These are phyloP conservation scores for Heterodera schachtii DNA, from an alignment of 1,140 invertebrate genomes.

Conservation along the genomic window DNA sequence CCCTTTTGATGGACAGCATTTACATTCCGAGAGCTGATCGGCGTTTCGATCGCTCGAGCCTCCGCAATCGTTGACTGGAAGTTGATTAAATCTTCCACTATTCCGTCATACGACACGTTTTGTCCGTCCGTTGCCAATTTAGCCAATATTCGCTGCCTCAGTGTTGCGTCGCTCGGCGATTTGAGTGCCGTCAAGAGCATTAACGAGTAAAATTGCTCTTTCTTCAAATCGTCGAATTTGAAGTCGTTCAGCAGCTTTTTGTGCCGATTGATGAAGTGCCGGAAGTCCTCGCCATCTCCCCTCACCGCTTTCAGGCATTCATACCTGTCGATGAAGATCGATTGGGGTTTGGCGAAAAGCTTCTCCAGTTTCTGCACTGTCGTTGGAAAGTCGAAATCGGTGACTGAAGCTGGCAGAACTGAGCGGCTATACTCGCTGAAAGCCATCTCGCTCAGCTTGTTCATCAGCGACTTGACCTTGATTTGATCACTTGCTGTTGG, in stretches of 20 bases:
- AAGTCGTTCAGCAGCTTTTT: not conserved
- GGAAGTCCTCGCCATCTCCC: not conserved
- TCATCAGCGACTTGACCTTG: not conserved
- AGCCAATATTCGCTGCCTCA: not conserved
- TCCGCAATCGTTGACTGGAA: not conserved
- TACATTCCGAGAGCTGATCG: not conserved
- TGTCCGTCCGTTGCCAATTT: not conserved
- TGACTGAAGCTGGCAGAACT: not conserved
- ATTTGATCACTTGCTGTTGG: not conserved
- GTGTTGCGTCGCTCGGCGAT: not conserved
- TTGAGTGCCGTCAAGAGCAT: not conserved
- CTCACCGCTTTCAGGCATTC: constrained; percentile 1
- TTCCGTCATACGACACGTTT: not conserved
- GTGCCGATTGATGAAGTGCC: not conserved
- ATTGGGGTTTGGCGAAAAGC: not conserved
- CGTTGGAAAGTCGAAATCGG: not conserved
- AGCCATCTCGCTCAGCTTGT: not conserved
- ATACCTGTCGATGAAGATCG: not conserved
- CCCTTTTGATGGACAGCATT: not conserved
- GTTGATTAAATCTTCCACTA: not conserved
- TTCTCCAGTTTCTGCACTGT: constrained; percentile 1
- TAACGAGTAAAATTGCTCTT: not conserved
- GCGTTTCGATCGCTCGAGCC: not conserved
- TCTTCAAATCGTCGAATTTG: not conserved
- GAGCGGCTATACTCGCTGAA: not conserved